These are phyloP conservation scores for Chloromyia formosa DNA, from an alignment of 2,888 invertebrate genomes.

Conservation along the genomic window DNA sequence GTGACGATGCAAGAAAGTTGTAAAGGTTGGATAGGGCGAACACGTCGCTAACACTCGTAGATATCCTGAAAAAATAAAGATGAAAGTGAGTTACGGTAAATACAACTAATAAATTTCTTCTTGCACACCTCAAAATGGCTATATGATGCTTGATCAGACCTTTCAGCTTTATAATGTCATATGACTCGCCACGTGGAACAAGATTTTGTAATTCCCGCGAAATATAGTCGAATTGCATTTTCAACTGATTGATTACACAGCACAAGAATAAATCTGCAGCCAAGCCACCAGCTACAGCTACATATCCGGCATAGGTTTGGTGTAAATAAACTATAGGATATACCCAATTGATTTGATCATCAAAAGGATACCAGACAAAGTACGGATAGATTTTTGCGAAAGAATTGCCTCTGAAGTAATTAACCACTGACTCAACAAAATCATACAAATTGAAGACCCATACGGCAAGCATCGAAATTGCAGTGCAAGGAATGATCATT, in stretches of 20 bases:
- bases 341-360: background rate
- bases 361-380: conserved; percentile 34
- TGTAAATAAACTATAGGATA: conserved; percentile 14
- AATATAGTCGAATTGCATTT: conserved; percentile 31
- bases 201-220: background rate
- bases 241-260: background rate
- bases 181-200: background rate
- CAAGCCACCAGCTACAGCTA: background rate
- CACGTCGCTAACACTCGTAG: background rate
- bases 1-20: background rate
- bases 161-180: background rate
- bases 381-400: conserved; percentile 20
- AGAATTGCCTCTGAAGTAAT: background rate
- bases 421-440: background rate
- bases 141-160: conserved; percentile 6
- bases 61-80: conserved; percentile 1
- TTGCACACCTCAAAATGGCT: background rate
- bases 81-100: background rate
- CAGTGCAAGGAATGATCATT: background rate
- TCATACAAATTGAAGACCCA: conserved; percentile 14
- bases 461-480: background rate
- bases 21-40: background rate
- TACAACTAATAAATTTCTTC: background rate
- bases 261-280: conserved; percentile 21
- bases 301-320: conserved; percentile 6